A percentile compares a stretch with the other conserved stretches of the same genome.
phyloP scores from a whole-genome alignment of 2,888 invertebrate genomes.

The Patella pellucida region DNA sequence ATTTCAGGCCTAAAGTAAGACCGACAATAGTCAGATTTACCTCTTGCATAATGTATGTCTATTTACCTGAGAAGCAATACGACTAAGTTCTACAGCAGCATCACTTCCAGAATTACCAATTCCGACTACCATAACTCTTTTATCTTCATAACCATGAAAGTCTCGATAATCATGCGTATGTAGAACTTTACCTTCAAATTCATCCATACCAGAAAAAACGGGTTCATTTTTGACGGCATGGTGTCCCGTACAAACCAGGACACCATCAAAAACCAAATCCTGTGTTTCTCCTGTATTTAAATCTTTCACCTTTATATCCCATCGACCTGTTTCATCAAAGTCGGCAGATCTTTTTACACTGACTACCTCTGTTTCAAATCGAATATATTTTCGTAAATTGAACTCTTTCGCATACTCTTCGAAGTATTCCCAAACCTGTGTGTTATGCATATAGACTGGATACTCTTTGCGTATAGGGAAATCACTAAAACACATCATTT shows the following conservation, averaged over 20 bases:
- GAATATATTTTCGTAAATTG: slow-evolving; percentile 57
- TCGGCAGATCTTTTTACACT: slow-evolving; percentile 39
- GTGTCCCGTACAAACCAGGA: slow-evolving; percentile 64
- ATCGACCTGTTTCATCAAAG: slow-evolving; percentile 55
- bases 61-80: slow-evolving; percentile 64
- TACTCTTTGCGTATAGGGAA: slow-evolving; percentile 68
- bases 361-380: slow-evolving; percentile 58
- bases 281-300: slow-evolving; percentile 41
- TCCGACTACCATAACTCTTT: slow-evolving; percentile 72
- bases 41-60: no score
- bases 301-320: slow-evolving; percentile 51
- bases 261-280: slow-evolving; percentile 52
- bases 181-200: slow-evolving; percentile 56
- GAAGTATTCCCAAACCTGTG: slow-evolving; percentile 58
- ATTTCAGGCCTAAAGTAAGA: no score
- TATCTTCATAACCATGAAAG: slow-evolving; percentile 55
- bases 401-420: slow-evolving; percentile 65
- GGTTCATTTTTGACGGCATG: slow-evolving; percentile 53
- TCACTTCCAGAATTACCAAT: slow-evolving; percentile 73
- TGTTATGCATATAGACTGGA: slow-evolving; percentile 70
- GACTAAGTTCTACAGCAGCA: slow-evolving; percentile 71
- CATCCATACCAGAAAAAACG: slow-evolving; percentile 46
- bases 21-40: no score
- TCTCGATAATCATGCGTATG: slow-evolving; percentile 64
- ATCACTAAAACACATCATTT: slow-evolving; percentile 69